phyloP scores from a whole-genome alignment of 2,888 invertebrate genomes.

The Spisula solida region DNA sequence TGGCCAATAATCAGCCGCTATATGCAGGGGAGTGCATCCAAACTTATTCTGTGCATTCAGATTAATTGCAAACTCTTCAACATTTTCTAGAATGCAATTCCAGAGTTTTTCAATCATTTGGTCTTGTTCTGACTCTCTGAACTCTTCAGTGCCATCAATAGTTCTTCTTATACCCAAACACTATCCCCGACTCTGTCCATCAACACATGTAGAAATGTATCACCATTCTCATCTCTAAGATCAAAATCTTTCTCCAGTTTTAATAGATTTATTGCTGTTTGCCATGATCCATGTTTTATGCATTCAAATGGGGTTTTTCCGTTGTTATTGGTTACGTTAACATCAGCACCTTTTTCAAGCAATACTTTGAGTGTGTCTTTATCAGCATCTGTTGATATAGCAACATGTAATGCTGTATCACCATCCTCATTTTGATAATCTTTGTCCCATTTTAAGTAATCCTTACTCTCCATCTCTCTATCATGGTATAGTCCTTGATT shows the following conservation, averaged over 20 bases:
- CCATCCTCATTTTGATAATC: slow-evolving; percentile 10
- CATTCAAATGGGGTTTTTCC: slow-evolving; percentile 30
- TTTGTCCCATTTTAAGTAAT: slow-evolving; percentile 10
- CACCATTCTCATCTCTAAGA: not conserved
- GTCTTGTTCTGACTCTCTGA: slow-evolving; percentile 21
- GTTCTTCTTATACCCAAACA: slow-evolving; percentile 31
- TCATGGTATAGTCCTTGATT: too few species aligned
- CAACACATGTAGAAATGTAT: slow-evolving; percentile 34
- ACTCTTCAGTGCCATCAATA: not conserved
- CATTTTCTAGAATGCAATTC: slow-evolving; percentile 26
- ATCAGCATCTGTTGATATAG: slow-evolving; percentile 20
- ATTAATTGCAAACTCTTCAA: slow-evolving; percentile 27
- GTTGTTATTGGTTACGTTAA: slow-evolving; percentile 1
- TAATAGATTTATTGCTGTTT: slow-evolving; percentile 25
- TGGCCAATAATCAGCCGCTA: slow-evolving; percentile 36
- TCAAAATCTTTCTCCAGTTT: slow-evolving; percentile 23
- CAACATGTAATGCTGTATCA: slow-evolving; percentile 30
- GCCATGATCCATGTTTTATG: slow-evolving; percentile 17
- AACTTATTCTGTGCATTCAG: not conserved
- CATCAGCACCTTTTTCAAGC: not conserved
- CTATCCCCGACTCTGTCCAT: slow-evolving; percentile 35
- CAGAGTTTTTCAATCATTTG: slow-evolving; percentile 17
- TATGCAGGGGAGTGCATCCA: slow-evolving; percentile 22
- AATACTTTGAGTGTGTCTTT: not conserved
- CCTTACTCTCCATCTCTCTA: not conserved